These are phyloP conservation scores for Dasyprocta punctata DNA, from an alignment of 2,113 vertebrate genomes.

Conservation along the genomic window DNA sequence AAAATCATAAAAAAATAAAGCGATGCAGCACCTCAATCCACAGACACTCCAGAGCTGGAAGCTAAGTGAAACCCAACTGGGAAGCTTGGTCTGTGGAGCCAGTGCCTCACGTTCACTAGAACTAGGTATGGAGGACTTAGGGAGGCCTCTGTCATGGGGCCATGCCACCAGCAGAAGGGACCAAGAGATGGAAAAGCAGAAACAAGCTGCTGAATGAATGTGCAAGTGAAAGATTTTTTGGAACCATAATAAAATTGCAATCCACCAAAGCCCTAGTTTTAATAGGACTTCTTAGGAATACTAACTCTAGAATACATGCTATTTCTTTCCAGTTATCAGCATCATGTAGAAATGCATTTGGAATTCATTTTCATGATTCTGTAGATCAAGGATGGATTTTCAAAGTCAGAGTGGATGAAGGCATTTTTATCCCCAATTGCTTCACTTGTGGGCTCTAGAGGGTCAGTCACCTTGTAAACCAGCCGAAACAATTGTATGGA, in stretches of 20 bases:
- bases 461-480: not conserved
- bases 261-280: not conserved
- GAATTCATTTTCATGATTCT: not conserved
- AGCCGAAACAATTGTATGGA: not conserved
- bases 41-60: not conserved
- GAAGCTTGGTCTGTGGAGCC: not conserved
- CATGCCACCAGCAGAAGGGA: not conserved
- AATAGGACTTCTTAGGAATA: slow-evolving; percentile 13
- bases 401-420: slow-evolving; percentile 12
- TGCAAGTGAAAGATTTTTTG: not conserved
- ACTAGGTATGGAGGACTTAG: not conserved
- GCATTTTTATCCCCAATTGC: not conserved
- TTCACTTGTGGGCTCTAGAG: not conserved
- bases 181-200: not conserved
- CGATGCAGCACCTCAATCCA: not conserved
- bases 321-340: not conserved
- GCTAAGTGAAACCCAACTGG: not conserved
- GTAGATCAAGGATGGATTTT: not conserved
- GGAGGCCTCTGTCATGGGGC: not conserved
- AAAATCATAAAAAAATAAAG: not conserved
- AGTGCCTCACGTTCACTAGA: not conserved
- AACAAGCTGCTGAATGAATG: not conserved
- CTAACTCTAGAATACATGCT: not conserved
- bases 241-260: slow-evolving; percentile 27
- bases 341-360: not conserved